Percentiles rank a stretch among this genome's conserved stretches.
phyloP scores from a whole-genome alignment of 2,888 invertebrate species.

The Patella ulyssiponensis region DNA sequence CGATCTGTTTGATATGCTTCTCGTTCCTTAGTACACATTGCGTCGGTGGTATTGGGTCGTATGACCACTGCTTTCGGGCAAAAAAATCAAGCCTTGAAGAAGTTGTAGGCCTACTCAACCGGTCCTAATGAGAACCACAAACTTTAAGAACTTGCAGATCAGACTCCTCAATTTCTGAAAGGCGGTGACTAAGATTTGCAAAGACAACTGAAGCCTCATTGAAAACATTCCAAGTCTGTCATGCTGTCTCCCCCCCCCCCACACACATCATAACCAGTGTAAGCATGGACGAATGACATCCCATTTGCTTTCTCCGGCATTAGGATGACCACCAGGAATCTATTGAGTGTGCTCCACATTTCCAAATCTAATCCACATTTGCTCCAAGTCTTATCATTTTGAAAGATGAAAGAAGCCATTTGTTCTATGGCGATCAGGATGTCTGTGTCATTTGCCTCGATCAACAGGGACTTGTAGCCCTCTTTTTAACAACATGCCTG shows the following conservation, averaged over 20 bases:
- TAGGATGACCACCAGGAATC: conserved; percentile 29
- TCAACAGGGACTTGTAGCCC: no score
- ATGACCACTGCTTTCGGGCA: conserved; percentile 45
- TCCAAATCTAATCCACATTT: conserved; percentile 41
- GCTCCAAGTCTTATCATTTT: conserved; percentile 8
- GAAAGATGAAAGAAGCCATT: conserved; percentile 8
- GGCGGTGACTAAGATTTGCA: conserved; percentile 22
- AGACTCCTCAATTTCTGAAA: conserved; percentile 18
- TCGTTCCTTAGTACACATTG: background rate
- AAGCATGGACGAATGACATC: conserved; percentile 35
- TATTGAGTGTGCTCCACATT: conserved; percentile 32
- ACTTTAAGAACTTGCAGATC: conserved; percentile 34
- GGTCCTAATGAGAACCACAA: conserved; percentile 45
- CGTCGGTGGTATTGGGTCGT: conserved; percentile 43
- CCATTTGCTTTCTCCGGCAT: conserved; percentile 27
- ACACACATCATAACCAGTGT: conserved; percentile 41
- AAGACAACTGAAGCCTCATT: background rate
- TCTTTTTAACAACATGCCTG: no score
- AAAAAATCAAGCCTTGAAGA: conserved; percentile 43
- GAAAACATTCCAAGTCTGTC: conserved; percentile 18
- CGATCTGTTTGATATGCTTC: no score
- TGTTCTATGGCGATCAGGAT: no score
- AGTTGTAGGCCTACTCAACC: conserved; percentile 31
- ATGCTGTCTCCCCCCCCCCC: conserved; percentile 29
- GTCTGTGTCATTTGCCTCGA: no score